Evolutionary conservation across 2,888 invertebrate species (phyloP).

Genomic region (Leptothorax acervorum): DNA sequence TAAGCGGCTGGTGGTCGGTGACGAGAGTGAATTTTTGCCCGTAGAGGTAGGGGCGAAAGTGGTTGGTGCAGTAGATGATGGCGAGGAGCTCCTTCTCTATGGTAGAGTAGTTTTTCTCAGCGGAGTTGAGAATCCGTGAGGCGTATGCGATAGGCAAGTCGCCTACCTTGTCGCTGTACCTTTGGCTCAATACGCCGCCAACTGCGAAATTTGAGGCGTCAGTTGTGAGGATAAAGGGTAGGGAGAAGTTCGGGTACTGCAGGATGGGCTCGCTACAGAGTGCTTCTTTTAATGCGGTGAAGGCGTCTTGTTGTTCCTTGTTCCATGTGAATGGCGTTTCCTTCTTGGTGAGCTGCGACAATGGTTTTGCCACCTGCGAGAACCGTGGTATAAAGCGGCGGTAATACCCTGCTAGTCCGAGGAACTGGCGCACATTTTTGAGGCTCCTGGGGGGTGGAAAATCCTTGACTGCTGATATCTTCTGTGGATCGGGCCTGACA

Average conservation of each 20-base stretch:
- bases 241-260: background rate
- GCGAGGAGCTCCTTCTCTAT: background rate
- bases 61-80: background rate
- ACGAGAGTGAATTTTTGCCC: background rate
- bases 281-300: too few species aligned
- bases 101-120: background rate
- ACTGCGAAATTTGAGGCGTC: background rate
- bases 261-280: background rate
- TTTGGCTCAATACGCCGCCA: background rate
- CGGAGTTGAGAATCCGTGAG: accelerated
- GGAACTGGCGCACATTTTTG: background rate
- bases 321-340: too few species aligned
- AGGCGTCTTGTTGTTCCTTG: too few species aligned
- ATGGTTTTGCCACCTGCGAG: too few species aligned
- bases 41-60: background rate
- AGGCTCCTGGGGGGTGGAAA: background rate
- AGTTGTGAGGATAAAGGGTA: background rate
- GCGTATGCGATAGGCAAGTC: background rate
- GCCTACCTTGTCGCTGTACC: background rate
- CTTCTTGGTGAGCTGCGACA: too few species aligned
- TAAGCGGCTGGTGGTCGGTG: background rate
- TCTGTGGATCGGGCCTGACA: background rate
- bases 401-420: background rate
- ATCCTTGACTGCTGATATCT: background rate
- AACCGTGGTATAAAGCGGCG: too few species aligned